Percentiles rank a stretch among this genome's conserved stretches.
Evolutionary conservation across 1,140 invertebrate species (phyloP).

Genomic region (Andricus grossulariae): DNA sequence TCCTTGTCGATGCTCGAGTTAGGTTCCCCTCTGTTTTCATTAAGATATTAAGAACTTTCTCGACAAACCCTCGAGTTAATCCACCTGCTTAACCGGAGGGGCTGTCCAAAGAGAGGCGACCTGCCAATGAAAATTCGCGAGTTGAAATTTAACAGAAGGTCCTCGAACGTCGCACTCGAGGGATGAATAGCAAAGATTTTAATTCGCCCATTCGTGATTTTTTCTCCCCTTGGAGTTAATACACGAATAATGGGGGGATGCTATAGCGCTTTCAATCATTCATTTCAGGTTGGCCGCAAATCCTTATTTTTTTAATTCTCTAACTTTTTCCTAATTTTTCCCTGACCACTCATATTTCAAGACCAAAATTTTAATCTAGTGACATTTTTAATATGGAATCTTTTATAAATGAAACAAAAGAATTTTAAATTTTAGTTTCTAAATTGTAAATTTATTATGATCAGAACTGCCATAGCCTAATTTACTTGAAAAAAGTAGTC

Average conservation of each 20-base stretch:
- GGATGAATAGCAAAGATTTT: constrained; percentile 38
- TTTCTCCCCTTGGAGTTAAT: constrained; percentile 17
- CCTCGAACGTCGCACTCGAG: background rate
- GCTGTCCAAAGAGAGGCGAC: constrained; percentile 17
- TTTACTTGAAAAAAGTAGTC: too few relatives aligned
- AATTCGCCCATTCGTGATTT: constrained; percentile 49
- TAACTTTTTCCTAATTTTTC: too few relatives aligned
- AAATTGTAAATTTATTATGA: too few relatives aligned
- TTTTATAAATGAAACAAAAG: too few relatives aligned
- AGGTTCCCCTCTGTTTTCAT: constrained; percentile 52
- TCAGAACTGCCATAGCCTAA: too few relatives aligned
- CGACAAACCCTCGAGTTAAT: constrained; percentile 57
- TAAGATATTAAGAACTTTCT: constrained; percentile 58
- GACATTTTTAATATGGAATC: too few relatives aligned
- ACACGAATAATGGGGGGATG: background rate
- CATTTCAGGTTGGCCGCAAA: too few relatives aligned
- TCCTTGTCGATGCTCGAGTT: constrained; percentile 17
- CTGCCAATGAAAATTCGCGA: constrained; percentile 18
- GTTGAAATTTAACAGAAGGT: background rate
- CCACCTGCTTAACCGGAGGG: constrained; percentile 49
- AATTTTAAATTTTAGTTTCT: too few relatives aligned
- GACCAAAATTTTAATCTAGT: too few relatives aligned
- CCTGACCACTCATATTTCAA: too few relatives aligned
- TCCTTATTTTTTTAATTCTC: too few relatives aligned
- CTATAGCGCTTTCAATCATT: background rate